Evolutionary conservation across 1,140 invertebrate genomes (phyloP), one percentile per base, ranked within the genome.

Genomic region (Agrilus planipennis): DNA sequence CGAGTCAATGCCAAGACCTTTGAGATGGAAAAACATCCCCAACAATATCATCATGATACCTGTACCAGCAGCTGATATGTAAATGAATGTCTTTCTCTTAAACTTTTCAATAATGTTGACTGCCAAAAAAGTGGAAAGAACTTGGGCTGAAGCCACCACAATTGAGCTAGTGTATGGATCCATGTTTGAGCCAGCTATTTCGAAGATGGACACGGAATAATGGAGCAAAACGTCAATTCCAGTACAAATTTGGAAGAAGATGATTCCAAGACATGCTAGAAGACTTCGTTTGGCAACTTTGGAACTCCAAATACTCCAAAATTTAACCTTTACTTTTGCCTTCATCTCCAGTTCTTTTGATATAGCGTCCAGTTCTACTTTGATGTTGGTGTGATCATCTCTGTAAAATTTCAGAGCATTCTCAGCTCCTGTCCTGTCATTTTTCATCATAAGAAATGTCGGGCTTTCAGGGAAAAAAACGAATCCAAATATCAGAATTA

Each of bases 191-290:
- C 82, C 83, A 15, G 85, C 76, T 12, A 71, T 73, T 39, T 74
- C 31, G 53, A 82, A 88, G 58, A 82, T 87, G 5, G 69, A 65
- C 7, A 76, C 73, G 0, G 83, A 79, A 53, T 85, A 88, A 61
- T 87, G 89, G 49, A 88, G 81, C 22, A 90, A 77, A 9, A 81
- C 84, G 64, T 89, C 82, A 40, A 84, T 73, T 18, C 81, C 83
- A 41, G 76, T 79, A 42, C 83, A 70, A 57, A 84, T 81, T 55
- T 89, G 85, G 61, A 89, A 83, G 53, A 80, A 68, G 80, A 89
- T 85, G 35, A 84, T 68, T 1, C 75, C 72, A 2, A 88, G 65
- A 14, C 75, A 67, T 31, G 79, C 67, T 0, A 71, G 23, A 3
- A 75, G 52, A 1, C 73, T 68, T 39, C 65, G 67, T 41, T 58